Percentiles rank a stretch among this genome's conserved stretches.
Conservation (phyloP, 35 echinoderm and acorn worm species). For the Heliocidaris erythrogramma region DNA sequence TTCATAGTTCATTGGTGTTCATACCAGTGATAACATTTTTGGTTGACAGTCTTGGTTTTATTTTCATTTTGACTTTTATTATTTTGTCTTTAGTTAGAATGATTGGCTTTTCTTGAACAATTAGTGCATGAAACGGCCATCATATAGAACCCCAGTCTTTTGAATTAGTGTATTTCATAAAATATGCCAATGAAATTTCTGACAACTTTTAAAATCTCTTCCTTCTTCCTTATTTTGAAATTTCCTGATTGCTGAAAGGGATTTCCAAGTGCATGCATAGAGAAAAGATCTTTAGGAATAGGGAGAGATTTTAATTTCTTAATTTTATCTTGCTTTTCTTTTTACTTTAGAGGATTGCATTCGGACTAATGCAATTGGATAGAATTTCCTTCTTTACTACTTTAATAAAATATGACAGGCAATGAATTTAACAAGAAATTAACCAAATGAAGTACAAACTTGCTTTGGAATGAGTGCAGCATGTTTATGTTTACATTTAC, state of each 20-base stretch:
- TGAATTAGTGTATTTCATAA: too few species aligned
- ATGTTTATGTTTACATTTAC: neutral
- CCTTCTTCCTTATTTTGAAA: neutral
- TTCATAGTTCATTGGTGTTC: neutral
- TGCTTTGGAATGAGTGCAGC: neutral
- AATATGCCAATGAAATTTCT: neutral
- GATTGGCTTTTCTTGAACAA: neutral
- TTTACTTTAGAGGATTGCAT: too few species aligned
- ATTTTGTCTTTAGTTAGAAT: neutral
- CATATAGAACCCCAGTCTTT: too few species aligned
- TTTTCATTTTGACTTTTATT: neutral
- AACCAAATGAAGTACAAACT: neutral
- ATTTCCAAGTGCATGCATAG: neutral
- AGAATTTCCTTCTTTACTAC: too few species aligned
- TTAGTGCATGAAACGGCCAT: too few species aligned
- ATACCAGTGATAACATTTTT: neutral
- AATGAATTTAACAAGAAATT: too few species aligned
- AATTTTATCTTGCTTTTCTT: too few species aligned
- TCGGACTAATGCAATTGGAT: too few species aligned
- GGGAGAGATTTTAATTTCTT: neutral
- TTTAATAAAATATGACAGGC: too few species aligned
- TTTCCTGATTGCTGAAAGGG: too few species aligned
- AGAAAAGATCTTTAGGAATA: neutral
- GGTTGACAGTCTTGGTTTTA: neutral
- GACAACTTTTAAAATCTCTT: neutral